These are phyloP conservation scores for Atta cephalotes DNA, from an alignment of 1,140 invertebrate genomes.

Conservation along the genomic window DNA sequence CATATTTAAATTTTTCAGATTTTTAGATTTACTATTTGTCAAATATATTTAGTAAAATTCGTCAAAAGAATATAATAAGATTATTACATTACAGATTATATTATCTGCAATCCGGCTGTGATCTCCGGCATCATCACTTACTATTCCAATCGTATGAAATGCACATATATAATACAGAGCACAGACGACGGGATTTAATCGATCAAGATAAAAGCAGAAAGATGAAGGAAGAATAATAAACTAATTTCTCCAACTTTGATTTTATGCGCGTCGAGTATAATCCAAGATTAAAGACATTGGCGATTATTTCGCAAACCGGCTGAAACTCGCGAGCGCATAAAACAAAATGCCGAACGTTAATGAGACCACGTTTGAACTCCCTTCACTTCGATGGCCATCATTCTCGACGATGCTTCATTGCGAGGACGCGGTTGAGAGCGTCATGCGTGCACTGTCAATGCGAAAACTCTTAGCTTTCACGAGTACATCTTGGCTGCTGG, in stretches of 20 bases:
- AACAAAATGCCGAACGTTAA: constrained; percentile 74
- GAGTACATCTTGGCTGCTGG: neutral
- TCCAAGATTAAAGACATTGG: constrained; percentile 67
- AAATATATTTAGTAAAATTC: neutral
- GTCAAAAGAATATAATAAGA: neutral
- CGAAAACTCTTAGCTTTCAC: constrained; percentile 13
- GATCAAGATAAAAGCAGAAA: constrained; percentile 5
- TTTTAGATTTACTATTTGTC: neutral
- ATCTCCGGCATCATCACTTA: neutral
- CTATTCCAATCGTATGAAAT: neutral
- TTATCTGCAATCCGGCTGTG: neutral
- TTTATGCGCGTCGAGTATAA: constrained; percentile 42
- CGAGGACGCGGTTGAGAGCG: constrained; percentile 18
- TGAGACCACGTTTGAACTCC: constrained; percentile 68
- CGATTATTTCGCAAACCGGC: constrained; percentile 70
- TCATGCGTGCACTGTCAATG: constrained; percentile 18
- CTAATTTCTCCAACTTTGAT: constrained; percentile 22
- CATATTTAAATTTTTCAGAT: constrained; percentile 1
- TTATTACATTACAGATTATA: constrained; percentile 7
- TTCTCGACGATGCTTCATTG: constrained; percentile 14
- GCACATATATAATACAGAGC: neutral
- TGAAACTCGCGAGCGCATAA: constrained; percentile 55
- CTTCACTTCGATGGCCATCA: constrained; percentile 60
- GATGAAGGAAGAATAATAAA: constrained; percentile 44
- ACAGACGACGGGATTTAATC: neutral